Evolutionary conservation across 2,113 vertebrate species (phyloP).

Genomic region (Carettochelys insculpta): DNA sequence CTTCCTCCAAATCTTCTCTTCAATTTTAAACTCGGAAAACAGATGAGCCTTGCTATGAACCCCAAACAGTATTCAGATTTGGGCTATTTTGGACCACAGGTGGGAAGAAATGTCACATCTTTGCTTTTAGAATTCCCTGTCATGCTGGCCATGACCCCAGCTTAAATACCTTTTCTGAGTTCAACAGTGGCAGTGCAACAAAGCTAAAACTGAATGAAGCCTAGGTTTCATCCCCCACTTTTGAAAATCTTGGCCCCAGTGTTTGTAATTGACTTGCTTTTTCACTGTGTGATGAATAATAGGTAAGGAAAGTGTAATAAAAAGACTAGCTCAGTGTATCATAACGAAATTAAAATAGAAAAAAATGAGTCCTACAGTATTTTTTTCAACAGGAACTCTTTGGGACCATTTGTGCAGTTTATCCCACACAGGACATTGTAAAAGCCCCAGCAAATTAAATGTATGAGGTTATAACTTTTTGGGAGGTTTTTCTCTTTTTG

Average conservation of each 20-base stretch:
- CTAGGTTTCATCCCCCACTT: not conserved
- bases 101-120: not conserved
- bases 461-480: not conserved
- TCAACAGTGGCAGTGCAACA: not conserved
- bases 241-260: not conserved
- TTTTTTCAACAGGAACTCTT: not conserved
- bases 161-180: not conserved
- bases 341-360: not conserved
- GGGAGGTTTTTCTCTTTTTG: not conserved
- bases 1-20: not conserved
- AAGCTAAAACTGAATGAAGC: not conserved
- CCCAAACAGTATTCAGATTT: not conserved
- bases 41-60: not conserved
- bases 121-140: not conserved
- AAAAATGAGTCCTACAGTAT: not conserved
- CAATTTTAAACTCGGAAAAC: not conserved
- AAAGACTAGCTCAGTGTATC: not conserved
- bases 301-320: not conserved
- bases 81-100: not conserved
- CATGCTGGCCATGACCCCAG: not conserved
- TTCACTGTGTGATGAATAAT: not conserved
- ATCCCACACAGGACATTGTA: not conserved
- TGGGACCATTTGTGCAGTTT: not conserved
- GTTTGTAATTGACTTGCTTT: not conserved
- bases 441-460: not conserved